Conservation (phyloP, 2,797 vertebrate genomes). For the Scolopax bukidnonensis region DNA sequence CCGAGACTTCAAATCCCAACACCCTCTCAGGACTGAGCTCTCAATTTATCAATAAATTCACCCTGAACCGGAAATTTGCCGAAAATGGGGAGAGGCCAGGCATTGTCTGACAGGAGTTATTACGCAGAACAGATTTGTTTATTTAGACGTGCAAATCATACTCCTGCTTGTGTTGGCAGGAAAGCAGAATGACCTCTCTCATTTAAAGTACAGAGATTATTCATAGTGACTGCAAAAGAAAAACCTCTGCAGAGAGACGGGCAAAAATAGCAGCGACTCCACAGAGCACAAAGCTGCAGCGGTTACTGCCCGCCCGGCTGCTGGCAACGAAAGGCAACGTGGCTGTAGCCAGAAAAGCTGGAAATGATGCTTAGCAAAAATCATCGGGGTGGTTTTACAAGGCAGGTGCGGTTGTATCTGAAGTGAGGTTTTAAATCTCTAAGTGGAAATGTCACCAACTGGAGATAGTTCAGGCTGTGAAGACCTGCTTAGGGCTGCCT, state of each 20-base stretch:
- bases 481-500: background rate
- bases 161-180: background rate
- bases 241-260: background rate
- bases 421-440: background rate
- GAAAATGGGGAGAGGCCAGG: background rate
- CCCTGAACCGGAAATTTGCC: background rate
- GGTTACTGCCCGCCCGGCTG: fast-evolving
- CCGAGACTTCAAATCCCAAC: background rate
- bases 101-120: background rate
- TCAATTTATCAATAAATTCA: background rate
- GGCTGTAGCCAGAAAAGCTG: background rate
- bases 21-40: background rate
- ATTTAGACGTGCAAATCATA: background rate
- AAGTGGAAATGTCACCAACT: background rate
- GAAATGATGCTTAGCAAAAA: background rate
- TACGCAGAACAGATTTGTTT: background rate
- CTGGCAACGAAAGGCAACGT: background rate
- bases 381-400: background rate
- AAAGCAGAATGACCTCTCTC: background rate
- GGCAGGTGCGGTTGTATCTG: background rate
- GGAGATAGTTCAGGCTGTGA: background rate
- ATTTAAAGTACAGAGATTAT: background rate
- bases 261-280: background rate
- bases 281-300: background rate
- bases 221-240: background rate